These are phyloP conservation scores for Azemiops feae DNA, from an alignment of 2,113 vertebrate genomes.

Conservation along the genomic window DNA sequence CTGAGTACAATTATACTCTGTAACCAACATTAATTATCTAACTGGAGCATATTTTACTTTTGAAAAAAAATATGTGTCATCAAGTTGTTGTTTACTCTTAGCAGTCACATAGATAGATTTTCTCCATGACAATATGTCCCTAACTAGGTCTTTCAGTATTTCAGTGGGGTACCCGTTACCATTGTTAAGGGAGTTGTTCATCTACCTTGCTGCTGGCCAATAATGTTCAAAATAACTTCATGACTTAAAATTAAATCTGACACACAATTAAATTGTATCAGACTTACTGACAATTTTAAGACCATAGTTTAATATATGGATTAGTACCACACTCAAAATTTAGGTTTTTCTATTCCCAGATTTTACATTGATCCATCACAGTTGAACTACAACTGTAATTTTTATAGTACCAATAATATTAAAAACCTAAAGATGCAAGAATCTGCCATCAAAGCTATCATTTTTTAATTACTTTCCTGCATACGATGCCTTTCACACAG, in stretches of 20 bases:
- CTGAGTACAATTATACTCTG: not conserved
- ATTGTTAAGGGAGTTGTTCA: not conserved
- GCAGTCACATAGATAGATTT: not conserved
- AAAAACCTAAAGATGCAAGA: not conserved
- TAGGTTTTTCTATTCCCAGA: not conserved
- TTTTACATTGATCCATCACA: not conserved
- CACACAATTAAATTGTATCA: not conserved
- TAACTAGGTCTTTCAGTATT: not conserved
- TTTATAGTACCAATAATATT: not conserved
- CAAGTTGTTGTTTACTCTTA: not conserved
- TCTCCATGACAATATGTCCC: not conserved
- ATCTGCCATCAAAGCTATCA: not conserved
- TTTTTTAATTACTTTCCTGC: not conserved
- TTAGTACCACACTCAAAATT: not conserved
- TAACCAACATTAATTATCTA: not conserved
- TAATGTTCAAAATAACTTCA: not conserved
- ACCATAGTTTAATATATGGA: not conserved
- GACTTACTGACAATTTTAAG: not conserved
- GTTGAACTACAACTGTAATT: not conserved
- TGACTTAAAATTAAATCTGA: not conserved
- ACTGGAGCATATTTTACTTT: not conserved
- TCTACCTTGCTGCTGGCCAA: not conserved
- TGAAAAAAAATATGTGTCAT: not conserved
- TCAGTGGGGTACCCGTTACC: not conserved
- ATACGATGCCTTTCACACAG: no score